These are phyloP conservation scores for Phrynocephalus vlangalii DNA, from an alignment of 2,797 vertebrate species.

Conservation along the genomic window DNA sequence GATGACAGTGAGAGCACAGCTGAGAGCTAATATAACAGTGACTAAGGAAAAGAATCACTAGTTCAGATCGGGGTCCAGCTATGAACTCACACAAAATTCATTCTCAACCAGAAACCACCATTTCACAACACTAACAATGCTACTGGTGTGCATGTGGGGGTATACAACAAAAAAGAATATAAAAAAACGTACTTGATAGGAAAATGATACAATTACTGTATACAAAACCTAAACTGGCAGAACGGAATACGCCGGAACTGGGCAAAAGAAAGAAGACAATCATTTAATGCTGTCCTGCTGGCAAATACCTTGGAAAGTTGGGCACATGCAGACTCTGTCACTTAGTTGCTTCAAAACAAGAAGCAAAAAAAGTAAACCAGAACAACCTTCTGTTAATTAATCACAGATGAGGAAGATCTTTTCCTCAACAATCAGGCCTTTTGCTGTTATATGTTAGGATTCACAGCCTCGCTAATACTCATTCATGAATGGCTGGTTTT, in stretches of 20 bases:
- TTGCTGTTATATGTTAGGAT: constrained; percentile 18
- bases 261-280: not conserved
- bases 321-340: too few relatives aligned
- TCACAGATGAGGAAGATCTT: not conserved
- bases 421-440: not conserved
- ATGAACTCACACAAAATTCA: too few relatives aligned
- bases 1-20: too few relatives aligned
- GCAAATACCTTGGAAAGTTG: too few relatives aligned
- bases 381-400: constrained; percentile 7
- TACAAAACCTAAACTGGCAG: not conserved
- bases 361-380: too few relatives aligned
- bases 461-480: constrained; percentile 55
- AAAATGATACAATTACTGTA: not conserved
- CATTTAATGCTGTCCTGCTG: too few relatives aligned
- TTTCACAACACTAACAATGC: not conserved
- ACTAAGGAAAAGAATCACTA: too few relatives aligned
- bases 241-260: not conserved
- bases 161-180: not conserved
- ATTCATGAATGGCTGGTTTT: constrained; percentile 51
- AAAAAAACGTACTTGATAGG: not conserved
- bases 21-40: too few relatives aligned
- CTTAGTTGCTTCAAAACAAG: too few relatives aligned
- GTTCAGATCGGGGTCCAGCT: too few relatives aligned
- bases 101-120: too few relatives aligned
- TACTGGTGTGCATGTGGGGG: not conserved